Evolutionary conservation across 37 sponge, comb jelly and placozoan species (phyloP), one percentile per base, ranked within the genome.

Genomic region (Spongilla lacustris): DNA sequence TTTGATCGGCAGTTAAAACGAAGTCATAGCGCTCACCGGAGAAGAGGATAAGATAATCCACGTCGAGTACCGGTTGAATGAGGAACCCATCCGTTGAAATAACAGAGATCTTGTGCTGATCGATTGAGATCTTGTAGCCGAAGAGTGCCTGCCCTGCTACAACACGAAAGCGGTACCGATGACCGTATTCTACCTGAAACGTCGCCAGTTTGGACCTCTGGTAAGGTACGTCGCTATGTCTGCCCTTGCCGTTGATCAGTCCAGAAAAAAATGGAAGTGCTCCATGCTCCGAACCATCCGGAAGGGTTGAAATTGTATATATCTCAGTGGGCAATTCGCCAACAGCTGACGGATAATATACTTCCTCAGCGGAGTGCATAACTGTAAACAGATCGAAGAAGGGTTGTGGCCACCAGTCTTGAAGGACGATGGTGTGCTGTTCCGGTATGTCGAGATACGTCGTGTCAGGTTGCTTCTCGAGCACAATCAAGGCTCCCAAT

Each of bases 1-100:
- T 36, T 32, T 83, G 67, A 21, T 92, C 75, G 30, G 88, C 77
- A 28, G 58, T 66, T 2, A 94, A 31, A 2, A 90, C 38, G 10
- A 93, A 37, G 68, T 93, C 94, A 73, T 88, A 94, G 11, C 94
- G 74, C 71, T 94, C 94, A 21, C 89, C 94, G 26, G 84, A 66
- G 49, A 84, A 73, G 4, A 94, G 69, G 24, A 84, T 88, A 50
- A 94, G 32, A 36, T 84, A 92, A 67, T 85, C 85, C 5, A 91
- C 90, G 26, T 85, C 80, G 19, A 41, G 71, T 26, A 73, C 36
- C 48, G 84, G 79, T 38, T 89, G 68, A 30, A 94, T 74, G 8
- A 75, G 49, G 71, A 36, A 30, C 4, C 87, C 95, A 82, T 94
- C 95, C 17, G 87, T 73, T 17, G 95, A 86, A 46, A 90, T 58